phyloP scores from a whole-genome alignment of 2,888 invertebrate species.

The Parnassius glacialis region DNA sequence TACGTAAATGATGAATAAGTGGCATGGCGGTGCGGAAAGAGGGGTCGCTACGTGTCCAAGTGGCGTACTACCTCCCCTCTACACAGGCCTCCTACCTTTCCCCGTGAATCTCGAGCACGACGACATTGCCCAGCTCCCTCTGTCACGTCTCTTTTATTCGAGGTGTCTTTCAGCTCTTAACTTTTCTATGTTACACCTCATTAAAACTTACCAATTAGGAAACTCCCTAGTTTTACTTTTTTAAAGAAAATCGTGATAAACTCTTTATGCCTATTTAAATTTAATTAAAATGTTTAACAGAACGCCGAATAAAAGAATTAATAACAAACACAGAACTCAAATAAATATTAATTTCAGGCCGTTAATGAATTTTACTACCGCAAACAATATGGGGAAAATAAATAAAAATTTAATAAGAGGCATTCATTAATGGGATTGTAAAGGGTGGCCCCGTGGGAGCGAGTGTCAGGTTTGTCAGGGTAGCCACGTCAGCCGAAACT shows the following conservation, averaged over 20 bases:
- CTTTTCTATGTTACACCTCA: conserved; percentile 41
- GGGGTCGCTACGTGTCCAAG: conserved; percentile 70
- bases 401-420: conserved; percentile 71
- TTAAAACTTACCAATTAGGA: conserved; percentile 29
- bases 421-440: conserved; percentile 78
- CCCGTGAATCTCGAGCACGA: conserved; percentile 66
- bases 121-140: conserved; percentile 54
- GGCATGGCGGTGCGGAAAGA: conserved; percentile 45
- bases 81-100: conserved; percentile 45
- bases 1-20: conserved; percentile 76
- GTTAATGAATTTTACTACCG: conserved; percentile 23
- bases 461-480: conserved; percentile 71
- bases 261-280: conserved; percentile 34
- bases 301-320: not conserved
- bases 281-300: not conserved
- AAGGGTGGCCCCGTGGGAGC: conserved; percentile 67
- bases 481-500: conserved; percentile 75
- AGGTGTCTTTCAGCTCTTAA: conserved; percentile 47
- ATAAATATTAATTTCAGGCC: conserved; percentile 24
- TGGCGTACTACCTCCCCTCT: conserved; percentile 44
- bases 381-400: conserved; percentile 28
- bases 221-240: conserved; percentile 16
- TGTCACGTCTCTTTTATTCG: conserved; percentile 51
- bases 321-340: conserved; percentile 15
- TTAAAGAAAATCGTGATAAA: conserved; percentile 34